Evolutionary conservation across 2,888 invertebrate genomes (phyloP), one percentile per base, ranked within the genome.

Genomic region (Galerucella nymphaeae): DNA sequence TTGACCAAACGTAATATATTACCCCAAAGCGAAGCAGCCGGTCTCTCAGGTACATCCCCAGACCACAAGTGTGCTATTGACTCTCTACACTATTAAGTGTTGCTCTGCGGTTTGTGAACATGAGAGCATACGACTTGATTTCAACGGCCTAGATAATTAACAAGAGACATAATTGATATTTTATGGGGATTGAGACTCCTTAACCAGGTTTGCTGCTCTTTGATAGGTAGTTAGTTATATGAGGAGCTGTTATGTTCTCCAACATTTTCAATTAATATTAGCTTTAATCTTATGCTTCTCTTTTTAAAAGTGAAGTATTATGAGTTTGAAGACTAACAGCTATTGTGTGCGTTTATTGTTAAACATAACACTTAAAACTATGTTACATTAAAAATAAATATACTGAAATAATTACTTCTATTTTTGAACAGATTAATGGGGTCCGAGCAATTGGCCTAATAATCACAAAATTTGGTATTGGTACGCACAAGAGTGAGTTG

Each of bases 61-160:
- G 48, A n/a, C 6, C n/a, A 14, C 5, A n/a, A 48, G n/a, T 48
- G 4, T 14, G 48, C n/a, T 48, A 48, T 48, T 48, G n/a, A 48
- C n/a, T 48, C 48, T n/a, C n/a, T 48, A 48, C n/a, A n/a, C 48
- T 48, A 48, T 48, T 48, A 48, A 48, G 48, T 48, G 48, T 48
- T n/a, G 48, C 48, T 48, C 0, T 48, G 48, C 14, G 48, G 48
- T 48, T 48, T 48, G 48, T 48, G 2, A 48, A 48, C 48, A 48
- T 48, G 48, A 48, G n/a, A 48, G 14, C n/a, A n/a, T n/a, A 48
- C 48, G 48, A 48, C n/a, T 48, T 4, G 48, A 48, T 48, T 48
- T 48, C 4, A 48, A 48, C 6, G 1, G n/a, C n/a, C n/a, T n/a
- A n/a, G 48, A n/a, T 14, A 48, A 48, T 48, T 48, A 48, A 48